Evolutionary conservation across 2,888 invertebrate genomes (phyloP).

Genomic region (Onthophagus sagittarius): DNA sequence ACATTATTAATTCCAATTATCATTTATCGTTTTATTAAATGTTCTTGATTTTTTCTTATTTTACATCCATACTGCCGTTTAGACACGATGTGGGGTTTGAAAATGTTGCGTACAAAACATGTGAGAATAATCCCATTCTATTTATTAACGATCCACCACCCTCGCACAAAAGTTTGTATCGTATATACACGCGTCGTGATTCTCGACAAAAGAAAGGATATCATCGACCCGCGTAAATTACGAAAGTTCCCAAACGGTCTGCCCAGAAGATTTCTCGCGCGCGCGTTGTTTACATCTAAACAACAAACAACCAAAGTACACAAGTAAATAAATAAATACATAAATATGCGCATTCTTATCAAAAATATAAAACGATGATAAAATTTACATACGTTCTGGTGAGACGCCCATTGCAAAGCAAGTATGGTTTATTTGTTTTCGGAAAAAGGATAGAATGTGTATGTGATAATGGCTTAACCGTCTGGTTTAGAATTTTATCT

Average conservation of each 20-base stretch:
- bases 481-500: not conserved
- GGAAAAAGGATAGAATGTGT: not conserved
- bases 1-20: too few species aligned
- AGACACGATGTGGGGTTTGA: constrained; percentile 2
- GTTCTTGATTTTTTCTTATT: too few species aligned
- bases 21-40: too few species aligned
- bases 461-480: not conserved
- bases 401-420: not conserved
- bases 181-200: not conserved
- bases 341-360: not conserved
- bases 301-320: not conserved
- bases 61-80: not conserved
- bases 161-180: constrained; percentile 37
- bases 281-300: not conserved
- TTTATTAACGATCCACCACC: constrained; percentile 42
- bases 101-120: constrained; percentile 31
- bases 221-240: not conserved
- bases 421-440: not conserved
- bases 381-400: not conserved
- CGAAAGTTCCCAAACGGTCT: not conserved
- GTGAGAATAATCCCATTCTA: constrained; percentile 45
- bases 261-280: not conserved
- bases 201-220: not conserved
- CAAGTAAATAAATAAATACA: not conserved
- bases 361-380: not conserved